phyloP scores from a whole-genome alignment of 2,888 invertebrate species.

The Ormyrus nitidulus region DNA sequence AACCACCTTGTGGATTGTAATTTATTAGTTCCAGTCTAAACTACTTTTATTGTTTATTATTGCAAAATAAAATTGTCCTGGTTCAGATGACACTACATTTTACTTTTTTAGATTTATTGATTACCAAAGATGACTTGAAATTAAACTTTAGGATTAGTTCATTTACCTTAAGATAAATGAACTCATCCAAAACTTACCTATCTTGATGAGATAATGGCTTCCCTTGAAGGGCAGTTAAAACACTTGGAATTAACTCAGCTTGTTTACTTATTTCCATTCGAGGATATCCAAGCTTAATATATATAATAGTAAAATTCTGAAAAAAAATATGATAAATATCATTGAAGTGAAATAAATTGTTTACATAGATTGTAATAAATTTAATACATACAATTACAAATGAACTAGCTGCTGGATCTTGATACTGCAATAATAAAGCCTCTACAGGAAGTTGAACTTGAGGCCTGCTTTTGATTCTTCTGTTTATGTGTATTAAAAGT shows the following conservation, averaged over 20 bases:
- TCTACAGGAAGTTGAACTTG: slow-evolving; percentile 91
- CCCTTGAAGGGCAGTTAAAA: slow-evolving; percentile 86
- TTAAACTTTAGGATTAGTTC: slow-evolving; percentile 4
- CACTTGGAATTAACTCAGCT: slow-evolving; percentile 83
- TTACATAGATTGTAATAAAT: neutral
- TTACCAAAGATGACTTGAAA: no score
- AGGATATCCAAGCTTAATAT: slow-evolving; percentile 94
- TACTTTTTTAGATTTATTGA: no score
- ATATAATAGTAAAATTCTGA: slow-evolving; percentile 95
- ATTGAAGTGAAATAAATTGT: slow-evolving; percentile 24
- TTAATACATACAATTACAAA: slow-evolving; percentile 84
- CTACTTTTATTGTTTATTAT: no score
- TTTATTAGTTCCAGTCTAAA: no score
- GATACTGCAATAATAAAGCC: slow-evolving; percentile 87
- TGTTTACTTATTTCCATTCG: slow-evolving; percentile 86
- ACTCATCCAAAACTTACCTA: slow-evolving; percentile 76
- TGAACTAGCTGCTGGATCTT: slow-evolving; percentile 85
- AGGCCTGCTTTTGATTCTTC: slow-evolving; percentile 89
- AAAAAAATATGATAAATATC: slow-evolving; percentile 65
- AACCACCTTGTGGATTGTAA: no score
- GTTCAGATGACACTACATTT: no score
- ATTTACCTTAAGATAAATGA: slow-evolving; percentile 49
- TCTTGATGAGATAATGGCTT: slow-evolving; percentile 91
- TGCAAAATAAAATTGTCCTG: no score
- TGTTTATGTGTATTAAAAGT: slow-evolving; percentile 92